Evolutionary conservation across 30 jellyfish, hydroid and myxozoan species (phyloP).

Genomic region (Sanderia malayensis): DNA sequence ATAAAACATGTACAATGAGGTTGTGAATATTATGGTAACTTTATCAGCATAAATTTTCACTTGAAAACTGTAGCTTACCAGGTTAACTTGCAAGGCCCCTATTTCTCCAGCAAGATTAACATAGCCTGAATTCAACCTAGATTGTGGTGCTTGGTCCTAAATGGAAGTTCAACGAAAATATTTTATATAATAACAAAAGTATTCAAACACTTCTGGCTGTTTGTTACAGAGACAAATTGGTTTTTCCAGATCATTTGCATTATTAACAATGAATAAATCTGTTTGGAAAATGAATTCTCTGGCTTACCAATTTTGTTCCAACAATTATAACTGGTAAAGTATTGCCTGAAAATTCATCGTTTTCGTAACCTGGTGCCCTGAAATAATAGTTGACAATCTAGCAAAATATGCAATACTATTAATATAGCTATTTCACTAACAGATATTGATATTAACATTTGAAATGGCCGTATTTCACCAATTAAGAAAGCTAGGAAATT

Average conservation of each 20-base stretch:
- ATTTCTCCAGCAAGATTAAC: conserved; percentile 61
- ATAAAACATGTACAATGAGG: neutral
- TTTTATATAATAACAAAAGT: neutral
- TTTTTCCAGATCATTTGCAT: neutral
- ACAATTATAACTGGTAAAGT: conserved; percentile 55
- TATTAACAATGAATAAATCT: no score
- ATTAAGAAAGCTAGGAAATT: no score
- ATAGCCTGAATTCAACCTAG: conserved; percentile 24
- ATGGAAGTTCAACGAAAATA: neutral
- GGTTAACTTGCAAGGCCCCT: conserved; percentile 47
- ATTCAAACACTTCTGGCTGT: neutral
- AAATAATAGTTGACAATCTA: no score
- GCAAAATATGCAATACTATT: no score
- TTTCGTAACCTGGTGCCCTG: conserved; percentile 36
- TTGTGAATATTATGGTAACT: neutral
- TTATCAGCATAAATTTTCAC: neutral
- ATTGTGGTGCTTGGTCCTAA: conserved; percentile 59
- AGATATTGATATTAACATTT: no score
- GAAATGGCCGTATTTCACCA: no score
- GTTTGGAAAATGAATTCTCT: neutral
- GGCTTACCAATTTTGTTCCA: conserved; percentile 59
- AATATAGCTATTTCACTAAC: no score
- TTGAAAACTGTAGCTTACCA: neutral
- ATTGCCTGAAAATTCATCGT: conserved; percentile 49
- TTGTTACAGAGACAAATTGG: neutral